Evolutionary conservation across 2,113 vertebrate genomes (phyloP).

Genomic region (Cisticola juncidis): DNA sequence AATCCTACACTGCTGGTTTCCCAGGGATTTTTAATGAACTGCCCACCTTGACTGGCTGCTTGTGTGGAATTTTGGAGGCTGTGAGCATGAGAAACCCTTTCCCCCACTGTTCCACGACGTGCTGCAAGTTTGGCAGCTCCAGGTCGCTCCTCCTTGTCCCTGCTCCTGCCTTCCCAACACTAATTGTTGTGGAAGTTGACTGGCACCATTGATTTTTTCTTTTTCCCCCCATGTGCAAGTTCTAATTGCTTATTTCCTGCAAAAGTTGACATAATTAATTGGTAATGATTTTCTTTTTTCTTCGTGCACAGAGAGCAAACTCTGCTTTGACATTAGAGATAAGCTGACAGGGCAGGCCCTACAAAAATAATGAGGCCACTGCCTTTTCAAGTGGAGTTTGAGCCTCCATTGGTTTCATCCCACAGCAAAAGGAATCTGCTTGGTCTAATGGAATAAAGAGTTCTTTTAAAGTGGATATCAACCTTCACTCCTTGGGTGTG

Average conservation of each 20-base stretch:
- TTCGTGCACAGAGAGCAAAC: not conserved
- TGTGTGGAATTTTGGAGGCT: not conserved
- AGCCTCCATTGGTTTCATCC: not conserved
- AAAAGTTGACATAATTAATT: constrained; percentile 42
- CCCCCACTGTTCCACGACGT: not conserved
- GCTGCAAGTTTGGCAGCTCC: not conserved
- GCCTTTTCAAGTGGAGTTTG: not conserved
- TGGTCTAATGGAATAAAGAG: not conserved
- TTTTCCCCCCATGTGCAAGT: not conserved
- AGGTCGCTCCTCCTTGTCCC: not conserved
- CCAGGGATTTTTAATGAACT: not conserved
- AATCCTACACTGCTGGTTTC: not conserved
- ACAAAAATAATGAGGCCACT: not conserved
- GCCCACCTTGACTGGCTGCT: not conserved
- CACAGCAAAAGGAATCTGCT: not conserved
- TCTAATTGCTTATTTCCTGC: constrained; percentile 64
- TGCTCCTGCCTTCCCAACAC: not conserved
- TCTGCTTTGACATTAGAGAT: not conserved
- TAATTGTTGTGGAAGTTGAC: constrained; percentile 27
- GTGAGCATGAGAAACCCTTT: not conserved
- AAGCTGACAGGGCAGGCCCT: not conserved
- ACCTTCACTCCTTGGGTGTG: not conserved
- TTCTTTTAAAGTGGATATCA: not conserved
- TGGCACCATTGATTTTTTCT: not conserved
- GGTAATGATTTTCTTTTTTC: constrained; percentile 32